A percentile compares a stretch with the other conserved stretches of the same genome.
These are phyloP conservation scores for Pedicia rivosa DNA, from an alignment of 2,888 invertebrate genomes.

Conservation along the genomic window DNA sequence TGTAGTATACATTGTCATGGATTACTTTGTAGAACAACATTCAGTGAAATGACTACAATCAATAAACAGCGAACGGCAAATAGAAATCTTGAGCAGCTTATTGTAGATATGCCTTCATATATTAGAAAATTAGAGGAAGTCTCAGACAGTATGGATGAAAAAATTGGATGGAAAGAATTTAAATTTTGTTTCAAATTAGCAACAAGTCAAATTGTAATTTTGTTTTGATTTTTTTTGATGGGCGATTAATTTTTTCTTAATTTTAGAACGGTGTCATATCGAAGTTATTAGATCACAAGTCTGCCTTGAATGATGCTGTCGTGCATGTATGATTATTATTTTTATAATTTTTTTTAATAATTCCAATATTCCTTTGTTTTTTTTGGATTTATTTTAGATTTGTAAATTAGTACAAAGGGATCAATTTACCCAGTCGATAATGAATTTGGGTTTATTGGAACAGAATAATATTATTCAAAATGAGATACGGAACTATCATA, in stretches of 20 bases:
- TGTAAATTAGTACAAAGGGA: constrained; percentile 44
- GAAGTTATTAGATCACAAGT: constrained; percentile 33
- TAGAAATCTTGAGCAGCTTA: constrained; percentile 42
- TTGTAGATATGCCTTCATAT: constrained; percentile 45
- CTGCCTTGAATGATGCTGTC: constrained; percentile 33
- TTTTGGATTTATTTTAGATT: constrained; percentile 17
- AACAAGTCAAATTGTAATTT: constrained; percentile 43
- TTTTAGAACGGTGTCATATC: constrained; percentile 36
- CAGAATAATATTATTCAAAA: constrained; percentile 18
- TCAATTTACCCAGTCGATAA: constrained; percentile 40
- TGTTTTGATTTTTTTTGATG: neutral
- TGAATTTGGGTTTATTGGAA: constrained; percentile 37
- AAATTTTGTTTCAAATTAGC: constrained; percentile 45
- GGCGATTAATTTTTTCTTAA: constrained; percentile 1
- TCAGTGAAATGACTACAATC: constrained; percentile 40
- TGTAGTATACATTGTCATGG: neutral
- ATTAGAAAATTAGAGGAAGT: constrained; percentile 43
- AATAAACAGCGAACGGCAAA: constrained; percentile 43
- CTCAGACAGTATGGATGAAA: constrained; percentile 42
- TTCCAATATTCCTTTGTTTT: constrained; percentile 1
- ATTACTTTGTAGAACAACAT: constrained; percentile 34
- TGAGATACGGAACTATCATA: constrained; percentile 17
- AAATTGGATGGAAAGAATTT: constrained; percentile 42
- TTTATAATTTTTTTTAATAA: neutral
- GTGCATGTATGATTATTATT: constrained; percentile 24